Evolutionary conservation across 92 coral and sea anemone genomes (phyloP).

Genomic region (Porites divaricata): DNA sequence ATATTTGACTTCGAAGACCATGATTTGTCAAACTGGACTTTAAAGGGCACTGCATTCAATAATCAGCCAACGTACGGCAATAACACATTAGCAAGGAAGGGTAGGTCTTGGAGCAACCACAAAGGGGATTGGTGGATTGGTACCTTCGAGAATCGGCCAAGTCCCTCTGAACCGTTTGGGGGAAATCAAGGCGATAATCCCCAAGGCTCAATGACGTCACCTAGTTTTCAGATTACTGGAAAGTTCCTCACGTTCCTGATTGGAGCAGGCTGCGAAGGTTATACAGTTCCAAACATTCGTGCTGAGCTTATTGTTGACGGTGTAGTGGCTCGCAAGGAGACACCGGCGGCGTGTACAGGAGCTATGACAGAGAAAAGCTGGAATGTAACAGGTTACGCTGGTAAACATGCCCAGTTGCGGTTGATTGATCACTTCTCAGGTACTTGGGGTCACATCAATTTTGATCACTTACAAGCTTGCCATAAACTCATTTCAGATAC

Average conservation of each 20-base stretch:
- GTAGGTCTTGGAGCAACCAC: neutral
- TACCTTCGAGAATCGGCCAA: neutral
- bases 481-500: too few relatives aligned
- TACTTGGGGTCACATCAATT: constrained; percentile 59
- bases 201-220: neutral
- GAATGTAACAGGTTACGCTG: constrained; percentile 32
- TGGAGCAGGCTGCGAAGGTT: neutral
- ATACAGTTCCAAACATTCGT: neutral
- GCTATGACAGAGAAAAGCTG: constrained; percentile 29
- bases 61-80: neutral
- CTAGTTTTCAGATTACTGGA: neutral
- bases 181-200: neutral
- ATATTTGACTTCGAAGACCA: neutral
- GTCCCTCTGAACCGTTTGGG: neutral
- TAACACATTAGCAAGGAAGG: neutral
- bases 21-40: neutral
- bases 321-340: constrained; percentile 2
- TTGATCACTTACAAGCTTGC: constrained; percentile 39
- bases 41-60: neutral
- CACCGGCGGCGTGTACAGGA: constrained; percentile 1
- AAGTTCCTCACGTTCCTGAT: neutral
- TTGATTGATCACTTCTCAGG: constrained; percentile 30
- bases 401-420: constrained; percentile 41
- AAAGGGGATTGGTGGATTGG: neutral
- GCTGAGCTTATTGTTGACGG: neutral